A percentile compares a stretch with the other conserved stretches of the same genome.
Conservation (phyloP, 2,888 invertebrate genomes). For the Conistra vaccinii region DNA sequence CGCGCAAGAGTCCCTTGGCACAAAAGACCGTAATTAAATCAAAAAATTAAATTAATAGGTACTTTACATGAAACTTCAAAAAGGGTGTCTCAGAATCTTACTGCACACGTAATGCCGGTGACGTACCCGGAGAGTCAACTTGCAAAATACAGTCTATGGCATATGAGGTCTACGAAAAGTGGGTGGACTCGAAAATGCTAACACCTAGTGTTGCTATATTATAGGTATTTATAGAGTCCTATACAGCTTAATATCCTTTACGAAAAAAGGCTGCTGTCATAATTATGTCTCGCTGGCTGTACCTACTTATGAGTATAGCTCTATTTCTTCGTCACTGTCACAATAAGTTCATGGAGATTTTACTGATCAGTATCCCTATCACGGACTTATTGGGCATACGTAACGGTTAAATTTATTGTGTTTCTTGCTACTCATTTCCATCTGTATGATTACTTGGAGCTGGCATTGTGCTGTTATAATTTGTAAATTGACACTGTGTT, state of each 20-base stretch:
- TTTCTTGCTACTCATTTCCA: background rate
- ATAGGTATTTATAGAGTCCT: background rate
- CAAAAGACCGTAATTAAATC: too few species aligned
- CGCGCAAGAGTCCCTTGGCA: too few species aligned
- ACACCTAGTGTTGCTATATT: too few species aligned
- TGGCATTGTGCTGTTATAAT: background rate
- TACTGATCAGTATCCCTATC: background rate
- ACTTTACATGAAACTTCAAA: too few species aligned
- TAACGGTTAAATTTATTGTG: slow-evolving; percentile 12
- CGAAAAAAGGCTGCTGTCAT: background rate
- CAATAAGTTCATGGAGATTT: background rate
- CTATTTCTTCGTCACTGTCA: background rate
- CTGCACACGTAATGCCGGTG: too few species aligned
- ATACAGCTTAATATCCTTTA: background rate
- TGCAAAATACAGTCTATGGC: too few species aligned
- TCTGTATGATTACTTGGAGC: slow-evolving; percentile 8
- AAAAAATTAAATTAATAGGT: too few species aligned
- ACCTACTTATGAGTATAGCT: background rate
- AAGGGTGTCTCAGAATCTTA: too few species aligned
- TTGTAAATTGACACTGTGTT: background rate
- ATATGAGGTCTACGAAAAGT: too few species aligned
- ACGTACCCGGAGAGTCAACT: too few species aligned
- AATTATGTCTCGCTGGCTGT: background rate
- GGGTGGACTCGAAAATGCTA: too few species aligned
- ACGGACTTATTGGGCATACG: background rate